Base-by-base conservation (phyloP, 2,797 vertebrate species). In the Semotilus atromaculatus region DNA sequence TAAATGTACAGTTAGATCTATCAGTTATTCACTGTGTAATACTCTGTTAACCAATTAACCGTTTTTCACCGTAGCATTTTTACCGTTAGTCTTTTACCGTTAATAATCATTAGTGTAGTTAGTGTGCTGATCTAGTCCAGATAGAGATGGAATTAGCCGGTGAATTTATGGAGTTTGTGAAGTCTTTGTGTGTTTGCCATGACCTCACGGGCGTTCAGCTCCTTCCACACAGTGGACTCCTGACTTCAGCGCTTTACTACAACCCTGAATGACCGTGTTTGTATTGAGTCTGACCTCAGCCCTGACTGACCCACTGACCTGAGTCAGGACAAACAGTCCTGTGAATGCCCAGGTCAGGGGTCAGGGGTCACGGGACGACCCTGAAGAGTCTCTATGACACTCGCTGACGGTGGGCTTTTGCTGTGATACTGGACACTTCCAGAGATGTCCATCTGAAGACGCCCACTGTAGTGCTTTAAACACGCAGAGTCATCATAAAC, bases 291-390 rank as follows among this genome's bases (percentile, higher is more conserved):
- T 73, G 45, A 80, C 48, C 36, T 3, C 21, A 16, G 40, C 18
- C 31, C 23, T 10, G 23, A 43, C 80, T 71, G 64, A 77, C 77
- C 71, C 72, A 75, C 74, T 76, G 86, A 77, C 72, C 43, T 2
- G 26, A 58, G 55, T 74, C 78, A 70, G 23, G 31, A 81, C 62
- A 75, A 79, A 43, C 48, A 55, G 40, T 5, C 16, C 21, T 9
- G 48, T 34, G 26, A 74, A 83, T 29, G 43, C 62, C 36, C 40
- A 38, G 66, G 64, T 78, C 71, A 81, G n/a, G 16, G 66, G 53
- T 78, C 72, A 81, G 26, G 9, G 48, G 70, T 81, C 77, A 7
- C 26, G 18, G 4, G 8, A 16, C 4, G 14, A 51, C 14, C 18
- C 58, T 64, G 76, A 2, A 38, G 23, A 18, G 31, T 34, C 53